Evolutionary conservation across 2,113 vertebrate genomes (phyloP), one percentile per base, ranked within the genome.

Genomic region (Heterotilapia buettikoferi): DNA sequence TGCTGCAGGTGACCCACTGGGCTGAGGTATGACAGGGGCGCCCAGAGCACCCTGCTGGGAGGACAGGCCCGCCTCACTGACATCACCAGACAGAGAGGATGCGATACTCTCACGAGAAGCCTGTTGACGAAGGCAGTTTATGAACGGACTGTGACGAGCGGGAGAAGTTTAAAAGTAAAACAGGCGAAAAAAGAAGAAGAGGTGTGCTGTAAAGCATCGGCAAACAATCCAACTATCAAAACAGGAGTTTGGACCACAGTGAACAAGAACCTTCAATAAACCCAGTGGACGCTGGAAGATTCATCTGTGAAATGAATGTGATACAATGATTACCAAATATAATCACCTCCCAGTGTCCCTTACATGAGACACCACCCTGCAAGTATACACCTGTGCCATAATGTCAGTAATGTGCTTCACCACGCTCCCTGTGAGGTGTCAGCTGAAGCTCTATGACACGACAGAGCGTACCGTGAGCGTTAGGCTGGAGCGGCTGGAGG

Each of bases 41-140:
- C 96, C 98, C 89, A 99, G 95, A 0, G 98, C 97, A 2, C 97
- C 98, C 97, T 98, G 98, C 4, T 97, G 97, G 6, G 98, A 96
- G 0, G 98, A 96, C 0, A 97, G 97, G 76, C 97, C 95, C 6
- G 94, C 97, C 90, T 99, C 98, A 3, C 97, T 98, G 96, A 95
- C 97, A 97, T 97, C 97, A 47, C 85, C 87, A 80, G 90, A 88
- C 96, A 97, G 18, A 95, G 97, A 0, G 93, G 97, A 82, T 1
- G 88, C 12, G n/a, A 96, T 90, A 92, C 96, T 54, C 94, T 98
- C 92, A n/a, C 91, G 96, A 81, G 91, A 96, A 0, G 94, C 82
- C 96, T 96, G 76, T 61, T 19, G 31, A 82, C n/a, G 38, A 61
- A 80, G 3, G 11, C 21, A 52, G 18, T 61, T 18, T 38, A 2